These are phyloP conservation scores for Gymnoscelis rufifasciata DNA, from an alignment of 2,888 invertebrate species.

Conservation along the genomic window DNA sequence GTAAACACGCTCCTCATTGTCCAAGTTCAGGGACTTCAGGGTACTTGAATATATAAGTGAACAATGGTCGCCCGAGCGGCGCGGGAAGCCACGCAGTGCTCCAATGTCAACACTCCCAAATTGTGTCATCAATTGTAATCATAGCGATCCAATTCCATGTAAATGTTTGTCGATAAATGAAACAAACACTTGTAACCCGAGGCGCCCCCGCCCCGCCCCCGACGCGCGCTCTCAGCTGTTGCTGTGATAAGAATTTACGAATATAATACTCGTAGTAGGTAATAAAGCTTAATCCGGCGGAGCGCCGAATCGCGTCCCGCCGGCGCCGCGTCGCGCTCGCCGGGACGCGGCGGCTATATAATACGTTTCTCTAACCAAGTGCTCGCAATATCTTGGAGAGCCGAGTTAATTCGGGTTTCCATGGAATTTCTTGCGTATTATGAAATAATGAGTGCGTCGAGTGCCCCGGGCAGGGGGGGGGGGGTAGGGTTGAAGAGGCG, in stretches of 20 bases:
- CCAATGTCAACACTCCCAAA: neutral
- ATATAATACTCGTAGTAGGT: slow-evolving; percentile 17
- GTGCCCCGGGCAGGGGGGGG: neutral
- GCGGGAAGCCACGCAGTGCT: neutral
- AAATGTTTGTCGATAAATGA: slow-evolving; percentile 7
- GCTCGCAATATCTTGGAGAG: neutral
- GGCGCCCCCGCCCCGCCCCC: neutral
- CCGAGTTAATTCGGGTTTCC: slow-evolving; percentile 1
- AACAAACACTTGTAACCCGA: slow-evolving; percentile 11
- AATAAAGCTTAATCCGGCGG: slow-evolving; percentile 18
- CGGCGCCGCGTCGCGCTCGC: neutral
- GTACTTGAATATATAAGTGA: slow-evolving; percentile 16
- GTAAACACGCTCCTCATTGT: slow-evolving; percentile 7
- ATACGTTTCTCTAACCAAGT: neutral
- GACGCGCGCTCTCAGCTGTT: neutral
- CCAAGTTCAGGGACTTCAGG: slow-evolving; percentile 9
- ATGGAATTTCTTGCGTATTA: neutral
- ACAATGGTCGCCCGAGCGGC: neutral
- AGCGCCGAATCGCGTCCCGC: slow-evolving; percentile 3
- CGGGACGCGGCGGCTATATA: neutral
- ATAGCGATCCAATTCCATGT: neutral
- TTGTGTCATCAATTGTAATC: slow-evolving; percentile 3
- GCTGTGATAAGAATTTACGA: slow-evolving; percentile 11
- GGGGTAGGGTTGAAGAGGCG: too few species aligned
- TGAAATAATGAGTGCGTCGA: neutral